These are phyloP conservation scores for Busseola fusca DNA, from an alignment of 2,888 invertebrate species.

Conservation along the genomic window DNA sequence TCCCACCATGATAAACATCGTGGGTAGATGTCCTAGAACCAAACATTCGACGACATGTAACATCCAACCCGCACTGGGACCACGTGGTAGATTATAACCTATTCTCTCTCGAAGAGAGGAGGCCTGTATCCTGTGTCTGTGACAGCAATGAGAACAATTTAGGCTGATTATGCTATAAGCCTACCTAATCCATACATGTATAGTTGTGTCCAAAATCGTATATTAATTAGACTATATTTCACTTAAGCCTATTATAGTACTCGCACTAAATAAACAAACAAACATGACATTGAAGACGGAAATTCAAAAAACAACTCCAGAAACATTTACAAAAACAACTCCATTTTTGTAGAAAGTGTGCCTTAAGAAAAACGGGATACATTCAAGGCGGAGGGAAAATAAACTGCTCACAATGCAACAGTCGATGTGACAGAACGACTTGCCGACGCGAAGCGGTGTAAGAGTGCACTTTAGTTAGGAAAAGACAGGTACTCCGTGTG, in stretches of 20 bases:
- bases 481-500: slow-evolving; percentile 81
- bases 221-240: background rate
- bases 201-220: background rate
- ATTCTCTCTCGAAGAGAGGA: background rate
- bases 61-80: background rate
- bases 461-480: slow-evolving; percentile 82
- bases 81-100: background rate
- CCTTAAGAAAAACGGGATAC: slow-evolving; percentile 69
- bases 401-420: slow-evolving; percentile 83
- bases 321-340: slow-evolving; percentile 61
- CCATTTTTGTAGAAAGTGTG: slow-evolving; percentile 63
- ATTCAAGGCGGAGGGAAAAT: slow-evolving; percentile 80
- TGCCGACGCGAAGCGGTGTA: slow-evolving; percentile 76
- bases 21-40: background rate
- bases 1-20: background rate
- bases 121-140: background rate
- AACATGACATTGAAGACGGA: slow-evolving; percentile 30
- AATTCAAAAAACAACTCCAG: slow-evolving; percentile 25
- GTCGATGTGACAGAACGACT: slow-evolving; percentile 80
- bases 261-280: slow-evolving; percentile 13
- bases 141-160: background rate
- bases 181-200: background rate
- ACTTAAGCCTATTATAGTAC: background rate
- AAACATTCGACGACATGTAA: background rate
- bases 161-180: background rate